These are phyloP conservation scores for Promerops cafer DNA, from an alignment of 2,113 vertebrate genomes.

Conservation along the genomic window DNA sequence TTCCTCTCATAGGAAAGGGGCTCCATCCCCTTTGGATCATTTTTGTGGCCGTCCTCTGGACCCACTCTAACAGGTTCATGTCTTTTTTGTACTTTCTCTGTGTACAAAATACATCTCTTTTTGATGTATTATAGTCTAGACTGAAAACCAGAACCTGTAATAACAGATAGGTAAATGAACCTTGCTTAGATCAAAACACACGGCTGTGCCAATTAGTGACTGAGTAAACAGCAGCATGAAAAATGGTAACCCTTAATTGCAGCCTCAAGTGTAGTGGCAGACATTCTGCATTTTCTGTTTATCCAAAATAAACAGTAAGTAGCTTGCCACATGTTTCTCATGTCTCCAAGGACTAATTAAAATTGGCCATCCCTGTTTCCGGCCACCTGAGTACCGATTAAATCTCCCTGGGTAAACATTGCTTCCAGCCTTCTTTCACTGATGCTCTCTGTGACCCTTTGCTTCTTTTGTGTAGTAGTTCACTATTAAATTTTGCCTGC, in stretches of 20 bases:
- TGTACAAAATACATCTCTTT: too few species aligned
- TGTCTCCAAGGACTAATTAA: slow-evolving; percentile 49
- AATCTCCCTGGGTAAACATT: not conserved
- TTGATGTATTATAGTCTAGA: not conserved
- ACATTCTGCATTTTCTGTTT: not conserved
- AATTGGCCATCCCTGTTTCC: not conserved
- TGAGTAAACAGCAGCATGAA: not conserved
- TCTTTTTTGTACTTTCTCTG: not conserved
- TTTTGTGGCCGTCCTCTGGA: not conserved
- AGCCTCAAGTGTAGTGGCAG: not conserved
- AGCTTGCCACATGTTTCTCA: slow-evolving; percentile 19
- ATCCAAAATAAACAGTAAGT: slow-evolving; percentile 2
- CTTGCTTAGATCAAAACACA: not conserved
- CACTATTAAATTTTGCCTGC: not conserved
- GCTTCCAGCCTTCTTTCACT: not conserved
- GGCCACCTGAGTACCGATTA: not conserved
- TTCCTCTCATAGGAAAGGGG: not conserved
- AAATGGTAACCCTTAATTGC: slow-evolving; percentile 29
- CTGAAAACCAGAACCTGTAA: not conserved
- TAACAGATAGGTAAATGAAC: not conserved
- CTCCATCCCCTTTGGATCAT: not conserved
- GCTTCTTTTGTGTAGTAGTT: not conserved
- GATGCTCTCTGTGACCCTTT: not conserved
- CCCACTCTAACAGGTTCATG: fast-evolving
- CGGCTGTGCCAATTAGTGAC: not conserved